Evolutionary conservation across 2,888 invertebrate species (phyloP).

Genomic region (Chromoteleia sp.): DNA sequence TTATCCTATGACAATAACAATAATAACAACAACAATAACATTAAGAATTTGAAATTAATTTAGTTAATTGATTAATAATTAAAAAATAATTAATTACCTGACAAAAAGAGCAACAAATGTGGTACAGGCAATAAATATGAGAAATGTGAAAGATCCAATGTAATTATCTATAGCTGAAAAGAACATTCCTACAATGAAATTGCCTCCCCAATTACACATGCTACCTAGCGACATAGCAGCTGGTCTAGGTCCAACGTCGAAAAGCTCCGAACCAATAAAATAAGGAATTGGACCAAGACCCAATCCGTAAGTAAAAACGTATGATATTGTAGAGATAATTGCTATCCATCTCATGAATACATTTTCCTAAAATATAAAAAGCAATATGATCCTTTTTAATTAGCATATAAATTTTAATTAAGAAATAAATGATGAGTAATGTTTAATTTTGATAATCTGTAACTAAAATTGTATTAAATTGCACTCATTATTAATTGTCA

Average conservation of each 20-base stretch:
- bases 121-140: constrained; percentile 89
- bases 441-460: too few species aligned
- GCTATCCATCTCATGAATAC: constrained; percentile 89
- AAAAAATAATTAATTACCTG: constrained; percentile 84
- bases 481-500: too few species aligned
- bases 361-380: constrained; percentile 77
- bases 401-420: too few species aligned
- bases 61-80: constrained; percentile 10
- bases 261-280: constrained; percentile 94
- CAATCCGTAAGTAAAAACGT: constrained; percentile 92
- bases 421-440: too few species aligned
- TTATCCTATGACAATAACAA: too few species aligned
- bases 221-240: constrained; percentile 95
- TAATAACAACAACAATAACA: too few species aligned
- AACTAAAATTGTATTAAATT: too few species aligned
- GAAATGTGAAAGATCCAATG: constrained; percentile 90
- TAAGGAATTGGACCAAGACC: constrained; percentile 95
- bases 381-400: too few species aligned
- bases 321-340: constrained; percentile 89
- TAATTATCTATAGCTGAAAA: constrained; percentile 88
- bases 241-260: constrained; percentile 93
- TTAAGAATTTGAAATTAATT: too few species aligned
- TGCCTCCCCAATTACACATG: constrained; percentile 94
- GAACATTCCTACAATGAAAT: constrained; percentile 93
- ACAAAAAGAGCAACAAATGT: constrained; percentile 87